Evolutionary conservation across 2,888 invertebrate genomes (phyloP).

Genomic region (Apeira syringaria): DNA sequence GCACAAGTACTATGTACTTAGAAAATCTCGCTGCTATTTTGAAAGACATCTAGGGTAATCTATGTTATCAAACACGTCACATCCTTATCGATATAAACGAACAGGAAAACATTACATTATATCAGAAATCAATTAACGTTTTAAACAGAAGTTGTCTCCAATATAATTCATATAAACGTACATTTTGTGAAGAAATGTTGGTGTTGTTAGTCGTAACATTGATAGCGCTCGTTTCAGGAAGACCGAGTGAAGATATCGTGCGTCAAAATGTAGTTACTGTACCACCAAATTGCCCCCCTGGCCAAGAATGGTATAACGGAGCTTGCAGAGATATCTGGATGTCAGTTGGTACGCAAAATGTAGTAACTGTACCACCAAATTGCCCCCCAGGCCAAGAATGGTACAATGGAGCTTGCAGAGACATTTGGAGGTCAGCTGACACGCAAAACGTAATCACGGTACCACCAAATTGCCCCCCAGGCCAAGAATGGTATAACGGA

Average conservation of each 20-base stretch:
- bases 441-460: conserved; percentile 12
- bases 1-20: no score
- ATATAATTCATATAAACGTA: not conserved
- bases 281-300: not conserved
- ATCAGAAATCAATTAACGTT: not conserved
- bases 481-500: conserved; percentile 17
- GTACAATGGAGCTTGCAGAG: not conserved
- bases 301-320: not conserved
- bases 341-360: not conserved
- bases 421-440: not conserved
- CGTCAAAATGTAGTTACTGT: not conserved
- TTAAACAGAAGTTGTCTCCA: not conserved
- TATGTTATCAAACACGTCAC: not conserved
- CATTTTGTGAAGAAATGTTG: not conserved
- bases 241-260: not conserved
- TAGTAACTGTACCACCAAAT: not conserved
- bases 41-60: not conserved
- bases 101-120: not conserved
- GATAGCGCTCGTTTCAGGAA: not conserved
- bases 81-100: not conserved
- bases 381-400: not conserved
- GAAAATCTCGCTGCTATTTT: not conserved
- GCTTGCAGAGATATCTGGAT: not conserved
- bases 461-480: conserved; percentile 16
- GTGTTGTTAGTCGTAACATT: not conserved